A percentile compares a stretch with the other conserved stretches of the same genome.
phyloP scores from a whole-genome alignment of 2,888 invertebrate genomes.

The Cyrtodaria siliqua region DNA sequence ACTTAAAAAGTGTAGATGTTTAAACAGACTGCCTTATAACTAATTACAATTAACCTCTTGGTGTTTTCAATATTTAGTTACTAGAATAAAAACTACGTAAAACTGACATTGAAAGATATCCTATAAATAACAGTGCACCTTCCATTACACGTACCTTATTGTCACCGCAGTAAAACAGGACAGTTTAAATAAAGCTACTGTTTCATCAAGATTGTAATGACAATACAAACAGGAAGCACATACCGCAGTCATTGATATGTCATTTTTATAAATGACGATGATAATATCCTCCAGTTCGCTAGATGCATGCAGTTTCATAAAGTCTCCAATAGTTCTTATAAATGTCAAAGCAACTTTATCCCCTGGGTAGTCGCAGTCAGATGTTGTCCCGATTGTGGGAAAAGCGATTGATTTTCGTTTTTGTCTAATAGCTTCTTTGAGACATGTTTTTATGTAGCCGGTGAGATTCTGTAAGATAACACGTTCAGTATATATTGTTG shows the following conservation, averaged over 20 bases:
- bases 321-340: conserved; percentile 35
- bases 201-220: too few relatives aligned
- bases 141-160: too few relatives aligned
- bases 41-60: too few relatives aligned
- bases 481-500: too few relatives aligned
- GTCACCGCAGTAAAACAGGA: too few relatives aligned
- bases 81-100: too few relatives aligned
- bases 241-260: conserved; percentile 33
- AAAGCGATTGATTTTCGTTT: conserved; percentile 32
- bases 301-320: conserved; percentile 28
- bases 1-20: too few relatives aligned
- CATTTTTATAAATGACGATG: conserved; percentile 37
- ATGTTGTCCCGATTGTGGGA: conserved; percentile 48
- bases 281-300: conserved; percentile 24
- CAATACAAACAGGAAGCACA: not conserved
- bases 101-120: too few relatives aligned
- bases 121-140: too few relatives aligned
- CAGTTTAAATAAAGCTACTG: too few relatives aligned
- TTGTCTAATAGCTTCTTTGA: conserved; percentile 26
- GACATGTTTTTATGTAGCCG: conserved; percentile 27
- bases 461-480: conserved; percentile 20
- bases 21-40: too few relatives aligned
- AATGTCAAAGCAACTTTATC: conserved; percentile 33
- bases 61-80: too few relatives aligned
- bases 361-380: conserved; percentile 26